Evolutionary conservation across 2,888 invertebrate species (phyloP).

Genomic region (Phyto melanocephala): DNA sequence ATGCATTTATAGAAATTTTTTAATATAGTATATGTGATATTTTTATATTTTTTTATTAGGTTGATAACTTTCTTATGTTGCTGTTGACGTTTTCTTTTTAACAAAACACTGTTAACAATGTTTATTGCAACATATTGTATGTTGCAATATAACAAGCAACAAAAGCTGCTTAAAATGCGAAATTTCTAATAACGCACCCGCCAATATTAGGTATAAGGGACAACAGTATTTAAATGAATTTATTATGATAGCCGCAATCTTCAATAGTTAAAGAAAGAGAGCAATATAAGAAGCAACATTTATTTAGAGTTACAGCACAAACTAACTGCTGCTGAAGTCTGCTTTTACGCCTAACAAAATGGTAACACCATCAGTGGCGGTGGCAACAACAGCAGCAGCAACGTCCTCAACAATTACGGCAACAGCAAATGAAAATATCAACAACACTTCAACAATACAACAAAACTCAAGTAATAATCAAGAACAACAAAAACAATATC

Average conservation of each 20-base stretch:
- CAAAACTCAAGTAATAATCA: constrained; percentile 73
- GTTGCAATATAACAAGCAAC: constrained; percentile 59
- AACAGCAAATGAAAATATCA: constrained; percentile 68
- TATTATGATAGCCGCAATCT: not conserved
- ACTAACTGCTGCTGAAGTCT: constrained; percentile 65
- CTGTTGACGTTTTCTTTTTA: not conserved
- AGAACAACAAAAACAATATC: constrained; percentile 76
- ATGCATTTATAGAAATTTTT: too few relatives aligned
- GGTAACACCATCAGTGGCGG: constrained; percentile 80
- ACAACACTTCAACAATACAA: constrained; percentile 79
- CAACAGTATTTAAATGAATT: constrained; percentile 53
- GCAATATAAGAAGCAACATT: constrained; percentile 40
- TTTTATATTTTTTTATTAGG: too few relatives aligned
- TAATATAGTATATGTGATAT: too few relatives aligned
- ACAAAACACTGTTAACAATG: constrained; percentile 25
- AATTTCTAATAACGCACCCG: constrained; percentile 53
- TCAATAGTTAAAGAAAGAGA: constrained; percentile 4
- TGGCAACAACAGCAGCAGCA: constrained; percentile 82
- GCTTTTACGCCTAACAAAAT: constrained; percentile 71
- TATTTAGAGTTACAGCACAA: constrained; percentile 66
- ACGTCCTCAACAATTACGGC: constrained; percentile 82
- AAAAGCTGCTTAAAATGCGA: constrained; percentile 47
- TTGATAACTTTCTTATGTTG: not conserved
- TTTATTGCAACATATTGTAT: constrained; percentile 40
- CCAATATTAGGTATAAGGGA: constrained; percentile 5